Base-by-base conservation (phyloP, 2,888 invertebrate species). In the Agrenia bidenticulata region DNA sequence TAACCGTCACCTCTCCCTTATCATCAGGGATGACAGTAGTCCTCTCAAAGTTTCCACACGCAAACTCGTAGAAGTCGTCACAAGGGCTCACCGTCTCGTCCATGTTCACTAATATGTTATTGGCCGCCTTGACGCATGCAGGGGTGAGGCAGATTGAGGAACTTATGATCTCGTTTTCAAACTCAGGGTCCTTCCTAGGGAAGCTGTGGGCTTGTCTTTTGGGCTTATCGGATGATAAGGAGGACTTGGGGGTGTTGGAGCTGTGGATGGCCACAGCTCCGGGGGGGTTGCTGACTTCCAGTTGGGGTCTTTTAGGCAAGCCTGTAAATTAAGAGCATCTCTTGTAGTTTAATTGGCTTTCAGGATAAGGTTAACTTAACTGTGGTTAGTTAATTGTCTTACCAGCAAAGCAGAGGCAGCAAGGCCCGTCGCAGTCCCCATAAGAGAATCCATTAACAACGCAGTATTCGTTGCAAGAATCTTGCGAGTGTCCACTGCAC, bases 11-110 rank as follows among this genome's bases (percentile, higher is more conserved):
- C 1, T 88, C 86, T 0, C 88, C 87, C 80, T 90, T 89, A 78
- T 91, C 90, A 69, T 90, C 90, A 0, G 90, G 90, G 63, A 91
- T 90, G 62, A 84, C 84, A 0, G 87, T 88, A 55, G 83, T 84
- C 77, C 85, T 85, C 41, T 89, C 79, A 80, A 89, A 91, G 15
- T 85, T 85, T 1, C 90, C 90, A 77, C 91, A 91, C 0, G 90
- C 85, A 78, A 89, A 90, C 76, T 87, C 83, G 79, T 90, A 91
- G 80, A 91, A 91, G 78, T 91, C 89, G 74, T 90, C 89, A 78
- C 90, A 90, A 0, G 90, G 90, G 69, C 89, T 88, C 5, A 88
- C 86, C 11, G 19, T 50, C 2, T 63, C 72, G 50, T 79, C 75
- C 67, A 79, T 75, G 59, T 78, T 77, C 23, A 74, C 72, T 26